Conservation (phyloP, 1,140 invertebrate genomes). For the Philaenus spumarius region DNA sequence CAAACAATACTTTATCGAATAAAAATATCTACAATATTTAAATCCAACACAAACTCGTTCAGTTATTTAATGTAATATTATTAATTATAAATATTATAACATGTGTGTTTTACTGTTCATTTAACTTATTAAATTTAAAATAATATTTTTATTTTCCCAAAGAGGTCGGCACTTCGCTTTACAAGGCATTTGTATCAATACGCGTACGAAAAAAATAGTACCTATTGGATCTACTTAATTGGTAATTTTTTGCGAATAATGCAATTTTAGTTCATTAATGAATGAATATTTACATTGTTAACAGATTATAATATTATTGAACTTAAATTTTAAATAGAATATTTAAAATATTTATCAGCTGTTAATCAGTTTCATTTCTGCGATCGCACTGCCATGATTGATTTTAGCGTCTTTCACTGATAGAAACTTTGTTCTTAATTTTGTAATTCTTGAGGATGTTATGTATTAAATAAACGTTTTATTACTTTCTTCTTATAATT, state of each 20-base stretch:
- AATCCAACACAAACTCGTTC: too few species aligned
- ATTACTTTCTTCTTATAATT: too few species aligned
- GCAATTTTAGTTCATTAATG: background rate
- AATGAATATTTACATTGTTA: background rate
- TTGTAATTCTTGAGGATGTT: background rate
- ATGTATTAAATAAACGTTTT: too few species aligned
- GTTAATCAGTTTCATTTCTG: slow-evolving; percentile 1
- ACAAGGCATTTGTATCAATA: background rate
- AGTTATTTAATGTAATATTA: too few species aligned
- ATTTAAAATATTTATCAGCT: background rate
- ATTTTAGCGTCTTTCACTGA: slow-evolving; percentile 12
- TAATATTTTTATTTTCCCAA: slow-evolving; percentile 10
- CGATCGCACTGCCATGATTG: slow-evolving; percentile 14
- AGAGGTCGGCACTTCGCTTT: slow-evolving; percentile 9
- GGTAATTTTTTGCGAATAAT: background rate
- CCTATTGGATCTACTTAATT: background rate
- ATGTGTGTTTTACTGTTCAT: too few species aligned
- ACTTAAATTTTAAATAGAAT: background rate
- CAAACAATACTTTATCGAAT: too few species aligned
- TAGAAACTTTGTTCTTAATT: slow-evolving; percentile 3
- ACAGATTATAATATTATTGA: background rate
- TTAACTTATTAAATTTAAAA: background rate
- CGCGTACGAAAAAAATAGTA: slow-evolving; percentile 12
- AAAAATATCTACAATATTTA: too few species aligned
- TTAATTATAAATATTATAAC: too few species aligned